A percentile compares a stretch with the other conserved stretches of the same genome.
These are phyloP conservation scores for Steinernema feltiae DNA, from an alignment of 1,140 invertebrate species.

Conservation along the genomic window DNA sequence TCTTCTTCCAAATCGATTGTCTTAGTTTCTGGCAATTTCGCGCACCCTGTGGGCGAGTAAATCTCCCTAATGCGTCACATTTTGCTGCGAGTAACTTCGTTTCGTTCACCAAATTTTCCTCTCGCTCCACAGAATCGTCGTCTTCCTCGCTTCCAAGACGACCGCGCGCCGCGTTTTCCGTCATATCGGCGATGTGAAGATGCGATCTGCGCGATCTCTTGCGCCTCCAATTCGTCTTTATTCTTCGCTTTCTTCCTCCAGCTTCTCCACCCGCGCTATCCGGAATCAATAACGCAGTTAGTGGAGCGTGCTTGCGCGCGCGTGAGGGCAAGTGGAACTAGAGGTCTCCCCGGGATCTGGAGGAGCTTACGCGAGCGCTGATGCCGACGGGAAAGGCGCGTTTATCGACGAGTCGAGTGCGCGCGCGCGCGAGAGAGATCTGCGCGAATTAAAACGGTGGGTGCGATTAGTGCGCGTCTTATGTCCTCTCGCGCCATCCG, in stretches of 20 bases:
- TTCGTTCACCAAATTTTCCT: too few relatives aligned
- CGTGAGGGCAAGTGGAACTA: neutral
- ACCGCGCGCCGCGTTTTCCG: too few relatives aligned
- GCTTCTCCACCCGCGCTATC: neutral
- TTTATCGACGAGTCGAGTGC: neutral
- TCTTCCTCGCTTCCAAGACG: too few relatives aligned
- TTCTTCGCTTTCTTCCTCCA: neutral
- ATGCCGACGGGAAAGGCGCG: neutral
- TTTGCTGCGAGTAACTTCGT: too few relatives aligned
- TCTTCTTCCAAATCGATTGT: slow-evolving; percentile 4
- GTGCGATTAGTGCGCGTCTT: too few relatives aligned
- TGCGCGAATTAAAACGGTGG: slow-evolving; percentile 5
- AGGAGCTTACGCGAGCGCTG: neutral
- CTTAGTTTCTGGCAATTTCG: slow-evolving; percentile 7
- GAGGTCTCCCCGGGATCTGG: neutral
- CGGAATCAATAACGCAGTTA: slow-evolving; percentile 11
- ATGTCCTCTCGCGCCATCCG: neutral
- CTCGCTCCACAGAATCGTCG: too few relatives aligned
- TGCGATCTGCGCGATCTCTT: too few relatives aligned
- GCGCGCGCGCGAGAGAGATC: neutral
- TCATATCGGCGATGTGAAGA: too few relatives aligned
- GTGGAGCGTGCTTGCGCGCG: neutral
- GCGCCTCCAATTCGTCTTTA: neutral
- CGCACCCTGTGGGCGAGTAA: neutral
- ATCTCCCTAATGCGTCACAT: neutral